Conservation (phyloP, 2,113 vertebrate species). For the Sciurus niger region DNA sequence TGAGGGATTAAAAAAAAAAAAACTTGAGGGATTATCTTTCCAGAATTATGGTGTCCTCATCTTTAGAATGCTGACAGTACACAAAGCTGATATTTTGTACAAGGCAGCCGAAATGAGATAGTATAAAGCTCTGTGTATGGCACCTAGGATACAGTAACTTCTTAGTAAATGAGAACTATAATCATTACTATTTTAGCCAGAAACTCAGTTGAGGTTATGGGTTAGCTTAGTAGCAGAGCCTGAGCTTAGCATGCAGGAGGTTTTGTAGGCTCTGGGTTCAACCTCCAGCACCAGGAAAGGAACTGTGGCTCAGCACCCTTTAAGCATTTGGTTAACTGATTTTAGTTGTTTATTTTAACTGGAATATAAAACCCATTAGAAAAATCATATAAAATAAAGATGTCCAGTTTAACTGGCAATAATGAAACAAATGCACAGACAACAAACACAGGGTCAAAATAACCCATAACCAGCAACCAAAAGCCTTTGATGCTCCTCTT, state of each 20-base stretch:
- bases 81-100: not conserved
- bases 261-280: not conserved
- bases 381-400: not conserved
- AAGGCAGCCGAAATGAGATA: not conserved
- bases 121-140: not conserved
- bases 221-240: not conserved
- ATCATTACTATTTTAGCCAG: not conserved
- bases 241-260: not conserved
- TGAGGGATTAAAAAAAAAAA: not conserved
- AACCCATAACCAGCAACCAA: not conserved
- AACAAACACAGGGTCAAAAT: not conserved
- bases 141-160: not conserved
- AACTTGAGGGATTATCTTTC: not conserved
- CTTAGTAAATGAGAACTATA: not conserved
- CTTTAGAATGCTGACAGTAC: not conserved
- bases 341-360: conserved; percentile 20
- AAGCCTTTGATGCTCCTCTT: not conserved
- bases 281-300: too few relatives aligned
- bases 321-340: not conserved
- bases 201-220: too few relatives aligned
- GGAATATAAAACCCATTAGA: not conserved
- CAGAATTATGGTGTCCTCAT: not conserved
- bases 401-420: not conserved
- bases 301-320: not conserved
- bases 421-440: not conserved